Conservation (phyloP, 2,113 vertebrate species). For the Mastomys coucha region DNA sequence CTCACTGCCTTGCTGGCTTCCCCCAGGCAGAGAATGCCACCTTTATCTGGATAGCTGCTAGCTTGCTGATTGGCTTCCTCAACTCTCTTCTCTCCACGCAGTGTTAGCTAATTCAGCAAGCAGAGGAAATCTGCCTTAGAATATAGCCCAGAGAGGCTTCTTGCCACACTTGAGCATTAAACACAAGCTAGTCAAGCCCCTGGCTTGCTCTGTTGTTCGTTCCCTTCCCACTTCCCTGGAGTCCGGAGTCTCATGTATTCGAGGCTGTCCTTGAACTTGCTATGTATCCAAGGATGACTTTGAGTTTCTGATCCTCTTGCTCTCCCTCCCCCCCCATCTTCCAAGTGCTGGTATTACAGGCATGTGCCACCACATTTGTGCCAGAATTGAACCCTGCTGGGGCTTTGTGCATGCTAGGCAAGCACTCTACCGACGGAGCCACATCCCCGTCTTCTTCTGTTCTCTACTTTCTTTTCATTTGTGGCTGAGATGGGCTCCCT, state of each 20-base stretch:
- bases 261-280: background rate
- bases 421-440: background rate
- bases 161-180: background rate
- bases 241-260: background rate
- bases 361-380: background rate
- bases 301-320: background rate
- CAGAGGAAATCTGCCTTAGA: background rate
- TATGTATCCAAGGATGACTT: background rate
- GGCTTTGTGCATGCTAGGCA: background rate
- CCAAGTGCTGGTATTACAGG: background rate
- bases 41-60: background rate
- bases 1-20: background rate
- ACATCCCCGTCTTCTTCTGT: background rate
- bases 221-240: background rate
- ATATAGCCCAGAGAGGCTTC: background rate
- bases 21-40: background rate
- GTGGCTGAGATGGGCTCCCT: background rate
- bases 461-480: background rate
- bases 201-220: background rate
- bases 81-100: background rate
- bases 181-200: background rate
- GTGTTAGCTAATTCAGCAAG: background rate
- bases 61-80: background rate
- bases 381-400: background rate
- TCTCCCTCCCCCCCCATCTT: background rate